Evolutionary conservation across 2,888 invertebrate species (phyloP), one percentile per base, ranked within the genome.

Genomic region (Lasioglossum figueresi): DNA sequence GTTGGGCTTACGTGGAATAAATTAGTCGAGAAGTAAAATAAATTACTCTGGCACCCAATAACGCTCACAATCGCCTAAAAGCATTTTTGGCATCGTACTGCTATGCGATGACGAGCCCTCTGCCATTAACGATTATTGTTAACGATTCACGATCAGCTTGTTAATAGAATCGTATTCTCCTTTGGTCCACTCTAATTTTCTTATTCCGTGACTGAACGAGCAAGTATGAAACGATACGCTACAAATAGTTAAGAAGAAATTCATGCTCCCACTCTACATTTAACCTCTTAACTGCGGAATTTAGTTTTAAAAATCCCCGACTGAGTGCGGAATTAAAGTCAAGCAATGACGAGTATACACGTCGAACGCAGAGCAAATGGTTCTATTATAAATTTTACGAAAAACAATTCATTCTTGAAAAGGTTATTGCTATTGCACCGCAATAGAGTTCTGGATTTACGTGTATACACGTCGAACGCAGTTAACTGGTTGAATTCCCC

Each of bases 1-100:
- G 31, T 63, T 63, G 16, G 14, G 14, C 63, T 63, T 31, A 16
- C 31, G 63, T 31, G 27, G 63, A 63, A 63, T 31, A 63, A 63
- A 63, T 63, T 63, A 31, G 27, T 63, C 63, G 14, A 27, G 16
- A 31, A 16, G 31, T 63, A 63, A 31, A 48, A 80, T n/a, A 59
- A 37, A 45, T 45, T 43, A n/a, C 16, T 14, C 48, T 68, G 79
- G 37, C 80, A 84, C 45, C 77, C 77, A 82, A 79, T 79, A 45
- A 71, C 76, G 70, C 63, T 27, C 19, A 40, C 10, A 43, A 77
- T 82, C 71, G 19, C 70, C 40, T 85, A 89, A 89, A 84, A 79
- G 88, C 86, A 88, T 88, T 83, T 70, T 84, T 89, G 89, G 89
- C 89, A 84, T 82, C 59, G 27, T 52, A 34, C 66, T 45, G 82